Percentiles rank a stretch among this genome's conserved stretches.
Evolutionary conservation across 2,797 vertebrate species (phyloP).

Genomic region (Bradypodion pumilum): DNA sequence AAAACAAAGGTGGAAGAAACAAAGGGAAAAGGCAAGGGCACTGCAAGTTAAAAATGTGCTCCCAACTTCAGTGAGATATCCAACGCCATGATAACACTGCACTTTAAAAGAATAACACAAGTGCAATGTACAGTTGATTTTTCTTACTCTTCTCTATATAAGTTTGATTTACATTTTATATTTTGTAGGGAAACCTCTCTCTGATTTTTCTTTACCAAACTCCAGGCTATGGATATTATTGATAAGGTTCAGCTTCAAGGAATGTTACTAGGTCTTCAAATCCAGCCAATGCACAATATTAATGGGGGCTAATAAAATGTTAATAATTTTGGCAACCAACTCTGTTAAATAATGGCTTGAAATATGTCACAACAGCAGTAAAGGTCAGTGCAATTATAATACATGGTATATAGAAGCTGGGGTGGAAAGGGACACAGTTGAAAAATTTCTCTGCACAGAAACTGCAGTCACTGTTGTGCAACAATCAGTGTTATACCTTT

Average conservation of each 20-base stretch:
- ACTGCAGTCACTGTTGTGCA: neutral
- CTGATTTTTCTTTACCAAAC: neutral
- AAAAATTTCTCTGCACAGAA: neutral
- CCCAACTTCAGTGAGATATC: no score
- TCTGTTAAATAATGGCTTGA: neutral
- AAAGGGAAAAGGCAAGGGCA: no score
- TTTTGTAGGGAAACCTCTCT: neutral
- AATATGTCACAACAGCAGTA: slow-evolving; percentile 16
- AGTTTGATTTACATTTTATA: neutral
- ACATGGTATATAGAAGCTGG: slow-evolving; percentile 8
- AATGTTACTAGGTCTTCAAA: neutral
- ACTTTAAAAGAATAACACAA: neutral
- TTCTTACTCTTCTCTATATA: neutral
- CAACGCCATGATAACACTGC: no score
- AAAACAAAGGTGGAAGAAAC: no score
- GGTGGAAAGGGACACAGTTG: neutral
- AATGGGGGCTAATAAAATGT: neutral
- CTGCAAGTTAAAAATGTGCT: no score
- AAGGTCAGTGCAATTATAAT: slow-evolving; percentile 44
- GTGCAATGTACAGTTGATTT: neutral
- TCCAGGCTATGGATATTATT: neutral
- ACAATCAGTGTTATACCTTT: neutral
- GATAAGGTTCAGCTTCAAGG: neutral
- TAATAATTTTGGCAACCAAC: slow-evolving; percentile 11
- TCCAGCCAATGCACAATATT: neutral